Percentiles rank a stretch among this genome's conserved stretches.
Conservation (phyloP, 2,888 invertebrate species). For the Lasioglossum villosulum region DNA sequence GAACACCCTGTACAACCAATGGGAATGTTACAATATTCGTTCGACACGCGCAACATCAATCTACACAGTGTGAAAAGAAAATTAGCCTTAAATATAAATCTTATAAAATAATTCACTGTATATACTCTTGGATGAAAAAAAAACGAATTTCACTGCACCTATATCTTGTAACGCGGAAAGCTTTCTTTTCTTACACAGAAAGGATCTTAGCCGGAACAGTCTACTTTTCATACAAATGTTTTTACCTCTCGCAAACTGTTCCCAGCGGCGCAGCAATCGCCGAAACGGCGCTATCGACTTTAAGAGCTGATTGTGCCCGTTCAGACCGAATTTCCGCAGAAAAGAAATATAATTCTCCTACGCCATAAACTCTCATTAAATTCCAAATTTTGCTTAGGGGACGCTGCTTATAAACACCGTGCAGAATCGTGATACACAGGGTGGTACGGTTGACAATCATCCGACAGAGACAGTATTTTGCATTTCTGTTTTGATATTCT, state of each 20-base stretch:
- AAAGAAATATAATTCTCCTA: not conserved
- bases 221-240: slow-evolving; percentile 5
- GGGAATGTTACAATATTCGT: no score
- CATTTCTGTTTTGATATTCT: not conserved
- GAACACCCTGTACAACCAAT: no score
- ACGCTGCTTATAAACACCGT: not conserved
- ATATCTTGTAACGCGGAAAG: not conserved
- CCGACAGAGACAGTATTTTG: not conserved
- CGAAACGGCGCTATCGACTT: not conserved
- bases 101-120: not conserved
- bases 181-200: not conserved
- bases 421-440: not conserved
- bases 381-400: not conserved
- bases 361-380: not conserved
- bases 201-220: slow-evolving; percentile 10
- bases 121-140: not conserved
- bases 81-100: not conserved
- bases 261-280: not conserved
- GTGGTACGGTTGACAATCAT: not conserved
- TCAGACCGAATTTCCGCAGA: not conserved
- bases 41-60: no score
- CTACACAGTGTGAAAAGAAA: not conserved
- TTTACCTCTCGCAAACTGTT: slow-evolving; percentile 18
- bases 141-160: not conserved
- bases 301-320: not conserved